phyloP scores from a whole-genome alignment of 2,888 invertebrate genomes.

The Heliconius aoede region DNA sequence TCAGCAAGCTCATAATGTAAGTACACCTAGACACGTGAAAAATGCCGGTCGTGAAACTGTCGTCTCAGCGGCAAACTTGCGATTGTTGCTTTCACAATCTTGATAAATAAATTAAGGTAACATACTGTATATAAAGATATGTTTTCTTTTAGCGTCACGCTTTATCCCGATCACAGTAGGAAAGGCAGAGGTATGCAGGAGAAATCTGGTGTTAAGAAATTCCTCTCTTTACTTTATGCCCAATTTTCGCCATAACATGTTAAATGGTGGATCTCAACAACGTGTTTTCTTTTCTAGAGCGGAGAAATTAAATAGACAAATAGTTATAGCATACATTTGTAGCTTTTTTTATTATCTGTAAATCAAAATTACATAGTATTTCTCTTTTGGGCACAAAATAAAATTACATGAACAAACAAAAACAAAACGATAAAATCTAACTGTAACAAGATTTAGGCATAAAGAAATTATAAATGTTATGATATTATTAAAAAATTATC shows the following conservation, averaged over 20 bases:
- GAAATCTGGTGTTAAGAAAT: too few species aligned
- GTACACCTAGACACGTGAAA: slow-evolving; percentile 35
- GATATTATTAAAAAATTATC: slow-evolving; percentile 29
- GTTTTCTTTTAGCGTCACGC: too few species aligned
- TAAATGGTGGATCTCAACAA: too few species aligned
- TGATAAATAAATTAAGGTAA: neutral
- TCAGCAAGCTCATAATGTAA: slow-evolving; percentile 36
- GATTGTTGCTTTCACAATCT: slow-evolving; percentile 4
- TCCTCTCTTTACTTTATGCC: too few species aligned
- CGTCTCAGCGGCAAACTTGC: slow-evolving; percentile 27
- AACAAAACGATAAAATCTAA: too few species aligned
- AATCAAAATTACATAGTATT: neutral
- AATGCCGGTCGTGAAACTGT: slow-evolving; percentile 26
- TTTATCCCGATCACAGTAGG: too few species aligned
- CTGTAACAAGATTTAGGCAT: neutral
- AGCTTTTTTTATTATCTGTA: neutral
- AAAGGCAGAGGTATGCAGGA: too few species aligned
- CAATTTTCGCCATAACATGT: too few species aligned
- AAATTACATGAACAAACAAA: neutral
- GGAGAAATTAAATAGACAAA: too few species aligned
- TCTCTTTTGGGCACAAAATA: neutral
- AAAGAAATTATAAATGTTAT: neutral
- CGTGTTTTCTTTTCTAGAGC: too few species aligned
- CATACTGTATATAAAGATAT: too few species aligned
- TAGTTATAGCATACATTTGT: too few species aligned